Conservation (phyloP, 2,888 invertebrate genomes). For the Temnothorax rugatulus region DNA sequence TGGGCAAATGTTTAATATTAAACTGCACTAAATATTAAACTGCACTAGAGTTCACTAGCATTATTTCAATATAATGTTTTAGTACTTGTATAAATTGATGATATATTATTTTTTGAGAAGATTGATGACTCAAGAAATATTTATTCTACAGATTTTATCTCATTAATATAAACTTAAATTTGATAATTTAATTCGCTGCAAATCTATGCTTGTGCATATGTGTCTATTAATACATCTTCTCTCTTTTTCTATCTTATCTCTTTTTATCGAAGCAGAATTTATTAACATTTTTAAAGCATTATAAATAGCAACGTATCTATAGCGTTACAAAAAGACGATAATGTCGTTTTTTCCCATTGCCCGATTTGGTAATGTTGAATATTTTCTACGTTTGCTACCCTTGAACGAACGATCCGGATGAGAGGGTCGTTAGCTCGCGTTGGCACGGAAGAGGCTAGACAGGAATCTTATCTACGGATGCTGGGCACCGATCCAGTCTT, state of each 20-base stretch:
- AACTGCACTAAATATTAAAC: slow-evolving; percentile 40
- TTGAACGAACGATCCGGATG: slow-evolving; percentile 55
- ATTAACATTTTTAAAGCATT: background rate
- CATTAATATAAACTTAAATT: background rate
- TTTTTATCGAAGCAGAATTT: background rate
- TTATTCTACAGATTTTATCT: background rate
- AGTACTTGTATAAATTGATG: background rate
- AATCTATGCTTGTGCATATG: background rate
- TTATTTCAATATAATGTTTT: background rate
- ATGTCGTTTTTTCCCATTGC: slow-evolving; percentile 13
- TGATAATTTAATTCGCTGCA: background rate
- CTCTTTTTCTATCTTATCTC: background rate
- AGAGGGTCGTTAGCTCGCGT: slow-evolving; percentile 66
- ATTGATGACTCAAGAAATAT: background rate
- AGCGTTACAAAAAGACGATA: slow-evolving; percentile 11
- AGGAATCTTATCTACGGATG: slow-evolving; percentile 65
- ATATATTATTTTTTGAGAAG: background rate
- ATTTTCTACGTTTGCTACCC: slow-evolving; percentile 48
- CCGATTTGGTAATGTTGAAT: slow-evolving; percentile 46
- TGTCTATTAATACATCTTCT: background rate
- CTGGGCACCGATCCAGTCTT: slow-evolving; percentile 72
- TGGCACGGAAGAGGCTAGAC: slow-evolving; percentile 67
- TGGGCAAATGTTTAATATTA: slow-evolving; percentile 38
- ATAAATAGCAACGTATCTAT: background rate
- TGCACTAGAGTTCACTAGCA: slow-evolving; percentile 34